A percentile compares a stretch with the other conserved stretches of the same genome.
Evolutionary conservation across 92 coral and sea anemone genomes (phyloP).

Genomic region (Plumapathes pennacea): DNA sequence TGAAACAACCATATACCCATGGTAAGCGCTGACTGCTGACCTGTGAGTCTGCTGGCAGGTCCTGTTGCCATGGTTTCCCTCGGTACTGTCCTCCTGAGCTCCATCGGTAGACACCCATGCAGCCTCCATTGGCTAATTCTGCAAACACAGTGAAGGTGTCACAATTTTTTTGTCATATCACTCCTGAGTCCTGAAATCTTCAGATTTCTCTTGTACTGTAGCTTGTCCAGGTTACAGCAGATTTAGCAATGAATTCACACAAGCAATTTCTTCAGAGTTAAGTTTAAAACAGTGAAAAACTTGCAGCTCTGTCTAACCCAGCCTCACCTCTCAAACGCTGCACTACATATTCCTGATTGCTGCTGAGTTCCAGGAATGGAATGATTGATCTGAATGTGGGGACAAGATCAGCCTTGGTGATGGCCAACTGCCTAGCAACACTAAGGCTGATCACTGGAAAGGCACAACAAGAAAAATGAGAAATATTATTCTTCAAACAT

Average conservation of each 20-base stretch:
- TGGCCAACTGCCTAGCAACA: constrained; percentile 85
- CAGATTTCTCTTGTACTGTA: background rate
- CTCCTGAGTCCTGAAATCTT: no score
- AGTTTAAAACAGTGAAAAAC: no score
- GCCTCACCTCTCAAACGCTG: constrained; percentile 84
- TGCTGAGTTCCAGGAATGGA: constrained; percentile 89
- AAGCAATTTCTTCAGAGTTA: no score
- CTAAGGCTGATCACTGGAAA: constrained; percentile 82
- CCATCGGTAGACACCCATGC: constrained; percentile 95
- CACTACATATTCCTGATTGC: constrained; percentile 91
- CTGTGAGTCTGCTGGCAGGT: constrained; percentile 84
- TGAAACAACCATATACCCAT: no score
- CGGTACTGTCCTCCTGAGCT: constrained; percentile 90
- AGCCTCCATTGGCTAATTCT: constrained; percentile 94
- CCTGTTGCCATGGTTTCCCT: constrained; percentile 93
- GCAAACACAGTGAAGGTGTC: constrained; percentile 4
- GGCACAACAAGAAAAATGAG: background rate
- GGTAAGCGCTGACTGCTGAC: constrained; percentile 43
- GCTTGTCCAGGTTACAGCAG: background rate
- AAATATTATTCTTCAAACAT: background rate
- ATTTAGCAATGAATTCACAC: no score
- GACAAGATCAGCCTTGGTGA: constrained; percentile 84
- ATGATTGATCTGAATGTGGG: constrained; percentile 77
- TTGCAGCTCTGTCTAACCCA: no score
- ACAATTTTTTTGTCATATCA: background rate